A percentile compares a stretch with the other conserved stretches of the same genome.
phyloP scores from a whole-genome alignment of 2,888 invertebrate genomes.

The Hypsopygia costalis region DNA sequence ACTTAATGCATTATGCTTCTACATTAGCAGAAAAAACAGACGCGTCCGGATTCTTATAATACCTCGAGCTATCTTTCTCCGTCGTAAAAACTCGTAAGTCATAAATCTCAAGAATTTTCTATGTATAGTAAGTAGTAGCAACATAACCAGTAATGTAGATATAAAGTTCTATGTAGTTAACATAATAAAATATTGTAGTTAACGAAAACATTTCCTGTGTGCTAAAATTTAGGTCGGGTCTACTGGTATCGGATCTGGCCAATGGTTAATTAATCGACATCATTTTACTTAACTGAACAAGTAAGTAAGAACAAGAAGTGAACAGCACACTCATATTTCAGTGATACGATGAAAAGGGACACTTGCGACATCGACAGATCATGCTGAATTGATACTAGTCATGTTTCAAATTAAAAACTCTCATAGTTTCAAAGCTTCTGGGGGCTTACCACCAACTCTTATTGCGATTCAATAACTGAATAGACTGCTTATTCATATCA shows the following conservation, averaged over 20 bases:
- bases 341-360: slow-evolving; percentile 14
- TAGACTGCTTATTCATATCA: too few species aligned
- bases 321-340: slow-evolving; percentile 12
- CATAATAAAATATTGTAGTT: too few species aligned
- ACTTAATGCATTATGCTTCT: slow-evolving; percentile 1
- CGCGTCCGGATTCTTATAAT: slow-evolving; percentile 9
- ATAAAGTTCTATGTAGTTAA: too few species aligned
- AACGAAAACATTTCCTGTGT: too few species aligned
- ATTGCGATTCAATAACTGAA: too few species aligned
- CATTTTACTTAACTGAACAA: slow-evolving; percentile 2
- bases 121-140: background rate
- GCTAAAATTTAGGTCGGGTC: background rate
- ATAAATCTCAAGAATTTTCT: slow-evolving; percentile 2
- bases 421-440: too few species aligned
- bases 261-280: background rate
- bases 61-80: slow-evolving; percentile 2
- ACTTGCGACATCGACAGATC: too few species aligned
- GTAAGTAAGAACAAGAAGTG: too few species aligned
- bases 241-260: slow-evolving; percentile 7
- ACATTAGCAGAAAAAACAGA: slow-evolving; percentile 12
- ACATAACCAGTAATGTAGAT: too few species aligned
- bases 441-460: too few species aligned
- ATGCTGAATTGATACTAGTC: too few species aligned
- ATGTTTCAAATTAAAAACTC: too few species aligned
- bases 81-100: slow-evolving; percentile 5